These are phyloP conservation scores for Pagrus major DNA, from an alignment of 2,113 vertebrate species.

Conservation along the genomic window DNA sequence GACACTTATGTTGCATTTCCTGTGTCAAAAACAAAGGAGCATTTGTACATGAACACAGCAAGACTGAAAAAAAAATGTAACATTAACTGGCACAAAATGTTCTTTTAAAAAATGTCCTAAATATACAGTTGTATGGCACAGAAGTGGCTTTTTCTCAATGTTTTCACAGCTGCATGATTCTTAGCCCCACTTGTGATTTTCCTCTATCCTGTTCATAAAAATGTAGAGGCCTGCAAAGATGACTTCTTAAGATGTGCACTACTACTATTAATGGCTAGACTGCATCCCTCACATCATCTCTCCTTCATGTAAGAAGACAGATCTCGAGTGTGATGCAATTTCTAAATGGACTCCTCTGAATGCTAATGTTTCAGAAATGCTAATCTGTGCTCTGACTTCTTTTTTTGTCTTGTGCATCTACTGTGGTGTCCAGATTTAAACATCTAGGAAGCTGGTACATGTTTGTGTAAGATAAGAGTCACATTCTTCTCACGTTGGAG, in stretches of 20 bases:
- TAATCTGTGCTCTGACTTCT: neutral
- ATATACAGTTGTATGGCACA: slow-evolving; percentile 64
- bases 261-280: neutral
- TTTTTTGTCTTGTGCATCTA: neutral
- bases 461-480: neutral
- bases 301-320: slow-evolving; percentile 29
- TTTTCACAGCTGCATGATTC: slow-evolving; percentile 43
- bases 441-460: neutral
- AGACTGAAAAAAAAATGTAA: slow-evolving; percentile 25
- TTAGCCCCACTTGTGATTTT: slow-evolving; percentile 15
- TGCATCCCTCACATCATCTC: slow-evolving; percentile 13
- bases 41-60: slow-evolving; percentile 29
- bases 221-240: slow-evolving; percentile 12
- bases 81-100: slow-evolving; percentile 30
- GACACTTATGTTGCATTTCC: slow-evolving; percentile 19
- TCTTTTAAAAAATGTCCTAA: slow-evolving; percentile 29
- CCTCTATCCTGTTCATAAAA: slow-evolving; percentile 1
- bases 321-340: slow-evolving; percentile 28
- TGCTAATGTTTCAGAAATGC: neutral
- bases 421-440: neutral
- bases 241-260: neutral
- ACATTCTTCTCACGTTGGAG: neutral
- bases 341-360: neutral
- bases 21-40: slow-evolving; percentile 27
- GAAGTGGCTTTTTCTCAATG: slow-evolving; percentile 29